These are phyloP conservation scores for Stictocephala bisonia DNA, from an alignment of 2,888 invertebrate species.

Conservation along the genomic window DNA sequence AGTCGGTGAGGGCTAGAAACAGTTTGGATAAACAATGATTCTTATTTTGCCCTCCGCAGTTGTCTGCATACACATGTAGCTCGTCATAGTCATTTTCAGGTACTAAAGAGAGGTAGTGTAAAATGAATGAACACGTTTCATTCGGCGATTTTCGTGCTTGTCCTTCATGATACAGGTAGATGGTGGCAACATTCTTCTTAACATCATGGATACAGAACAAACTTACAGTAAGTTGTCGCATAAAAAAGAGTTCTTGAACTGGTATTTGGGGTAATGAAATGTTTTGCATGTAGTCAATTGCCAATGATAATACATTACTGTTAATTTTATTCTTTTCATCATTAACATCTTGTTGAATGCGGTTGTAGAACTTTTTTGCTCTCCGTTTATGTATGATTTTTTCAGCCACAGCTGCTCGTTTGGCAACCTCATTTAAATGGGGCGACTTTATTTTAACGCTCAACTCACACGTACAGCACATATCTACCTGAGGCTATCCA, in stretches of 20 bases:
- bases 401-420: conserved; percentile 55
- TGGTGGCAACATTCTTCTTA: conserved; percentile 53
- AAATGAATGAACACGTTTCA: conserved; percentile 51
- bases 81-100: conserved; percentile 26
- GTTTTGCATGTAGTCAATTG: conserved; percentile 60
- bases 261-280: conserved; percentile 58
- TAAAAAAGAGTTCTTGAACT: conserved; percentile 56
- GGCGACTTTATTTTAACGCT: conserved; percentile 48
- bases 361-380: conserved; percentile 55
- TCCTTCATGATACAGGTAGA: conserved; percentile 57
- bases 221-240: conserved; percentile 51
- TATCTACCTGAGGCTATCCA: conserved; percentile 50
- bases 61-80: conserved; percentile 57
- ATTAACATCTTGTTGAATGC: conserved; percentile 54
- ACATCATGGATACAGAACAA: conserved; percentile 55
- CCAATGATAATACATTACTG: conserved; percentile 53
- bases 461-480: conserved; percentile 49
- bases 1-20: conserved; percentile 48
- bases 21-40: conserved; percentile 51
- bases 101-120: conserved; percentile 27
- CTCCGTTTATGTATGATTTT: conserved; percentile 53
- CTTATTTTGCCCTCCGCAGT: conserved; percentile 59
- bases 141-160: conserved; percentile 53
- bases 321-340: conserved; percentile 51
- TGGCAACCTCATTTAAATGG: conserved; percentile 52